Evolutionary conservation across 1,140 invertebrate species (phyloP), one percentile per base, ranked within the genome.

Genomic region (Sitophilus oryzae): DNA sequence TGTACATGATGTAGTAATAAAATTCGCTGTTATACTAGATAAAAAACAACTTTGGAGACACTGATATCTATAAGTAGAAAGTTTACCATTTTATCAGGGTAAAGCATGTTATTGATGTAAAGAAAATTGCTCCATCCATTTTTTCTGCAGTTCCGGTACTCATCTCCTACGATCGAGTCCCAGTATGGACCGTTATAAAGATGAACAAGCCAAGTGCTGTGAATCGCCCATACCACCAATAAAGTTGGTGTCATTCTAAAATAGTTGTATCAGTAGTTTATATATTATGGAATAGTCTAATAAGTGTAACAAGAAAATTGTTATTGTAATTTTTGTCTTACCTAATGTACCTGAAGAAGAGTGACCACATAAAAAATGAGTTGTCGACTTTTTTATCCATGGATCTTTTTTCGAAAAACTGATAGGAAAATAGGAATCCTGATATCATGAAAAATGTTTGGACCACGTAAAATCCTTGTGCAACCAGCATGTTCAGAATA

Each of bases 91-190:
- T n/a, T n/a, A n/a, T n/a, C n/a, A n/a, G n/a, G n/a, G 19, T 10
- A 43, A 18, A n/a, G 23, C 4, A 6, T 15, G 20, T 81, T 83
- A 59, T 78, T 80, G 11, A 82, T 65, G 58, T 79, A 80, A 0
- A 82, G 64, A 0, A 82, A 44, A 63, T 81, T 79, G 0, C 66
- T 70, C 81, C 69, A 71, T 59, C 66, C 66, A 52, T 69, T 67
- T 40, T 64, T 53, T 37, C 64, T 47, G 40, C 69, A 71, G 50
- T 63, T 62, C 25, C 18, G 8, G 30, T 56, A 56, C 40, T 67
- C 63, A 8, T 51, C 36, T 18, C 54, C 58, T 2, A 67, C 45
- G 1, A 66, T 42, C 34, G 54, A 15, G 18, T 66, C 46, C 65
- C 64, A 69, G 25, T 61, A 59, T 34, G 66, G 66, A 14, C 66